Evolutionary conservation across 2,888 invertebrate species (phyloP).

Genomic region (Boloria selene): DNA sequence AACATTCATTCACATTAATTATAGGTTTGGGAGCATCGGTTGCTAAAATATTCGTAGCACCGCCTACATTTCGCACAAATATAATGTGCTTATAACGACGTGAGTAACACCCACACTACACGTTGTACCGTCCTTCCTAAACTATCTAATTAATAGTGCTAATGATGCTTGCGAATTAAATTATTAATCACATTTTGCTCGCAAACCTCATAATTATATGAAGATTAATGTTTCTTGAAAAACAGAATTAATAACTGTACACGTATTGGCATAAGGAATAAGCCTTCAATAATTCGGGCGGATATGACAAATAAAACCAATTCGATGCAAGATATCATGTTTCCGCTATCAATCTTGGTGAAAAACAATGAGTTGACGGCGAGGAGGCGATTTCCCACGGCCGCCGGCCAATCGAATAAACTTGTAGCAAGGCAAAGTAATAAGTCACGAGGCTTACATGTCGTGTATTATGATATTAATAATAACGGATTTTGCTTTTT

Average conservation of each 20-base stretch:
- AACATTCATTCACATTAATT: slow-evolving; percentile 52
- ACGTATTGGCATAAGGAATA: slow-evolving; percentile 40
- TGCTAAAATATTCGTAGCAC: slow-evolving; percentile 50
- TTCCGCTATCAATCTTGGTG: slow-evolving; percentile 74
- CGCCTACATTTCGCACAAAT: slow-evolving; percentile 71
- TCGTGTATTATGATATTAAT: slow-evolving; percentile 29
- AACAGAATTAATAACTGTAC: slow-evolving; percentile 45
- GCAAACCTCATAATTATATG: slow-evolving; percentile 59
- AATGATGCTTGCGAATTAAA: slow-evolving; percentile 60
- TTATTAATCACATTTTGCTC: slow-evolving; percentile 9
- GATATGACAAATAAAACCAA: slow-evolving; percentile 69
- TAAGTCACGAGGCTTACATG: slow-evolving; percentile 38
- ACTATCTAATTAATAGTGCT: slow-evolving; percentile 61
- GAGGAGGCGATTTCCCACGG: slow-evolving; percentile 57
- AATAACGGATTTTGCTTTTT: slow-evolving; percentile 15
- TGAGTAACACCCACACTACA: slow-evolving; percentile 64
- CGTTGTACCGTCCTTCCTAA: slow-evolving; percentile 44
- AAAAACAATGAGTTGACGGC: slow-evolving; percentile 60
- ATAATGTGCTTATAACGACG: slow-evolving; percentile 78
- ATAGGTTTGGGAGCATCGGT: slow-evolving; percentile 56
- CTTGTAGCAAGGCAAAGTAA: slow-evolving; percentile 31
- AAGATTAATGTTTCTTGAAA: slow-evolving; percentile 59
- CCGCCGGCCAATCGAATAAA: slow-evolving; percentile 42
- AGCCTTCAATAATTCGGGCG: slow-evolving; percentile 59
- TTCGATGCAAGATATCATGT: slow-evolving; percentile 55